Evolutionary conservation across 1,140 invertebrate species (phyloP).

Genomic region (Conus ventricosus): DNA sequence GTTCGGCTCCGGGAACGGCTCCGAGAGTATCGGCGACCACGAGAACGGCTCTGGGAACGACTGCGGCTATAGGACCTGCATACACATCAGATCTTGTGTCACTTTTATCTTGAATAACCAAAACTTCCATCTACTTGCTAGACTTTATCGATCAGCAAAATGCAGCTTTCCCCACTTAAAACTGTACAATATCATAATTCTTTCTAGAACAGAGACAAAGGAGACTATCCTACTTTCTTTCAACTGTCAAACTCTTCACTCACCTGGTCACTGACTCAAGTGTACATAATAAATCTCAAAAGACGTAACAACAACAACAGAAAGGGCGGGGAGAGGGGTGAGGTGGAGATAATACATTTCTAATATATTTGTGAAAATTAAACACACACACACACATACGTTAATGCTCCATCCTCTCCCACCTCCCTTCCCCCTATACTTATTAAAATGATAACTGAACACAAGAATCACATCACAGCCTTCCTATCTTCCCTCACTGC

Average conservation of each 20-base stretch:
- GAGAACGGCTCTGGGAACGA: conserved; percentile 29
- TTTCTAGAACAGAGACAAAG: background rate
- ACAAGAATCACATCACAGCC: no score
- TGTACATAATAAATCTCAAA: no score
- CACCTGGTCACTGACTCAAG: background rate
- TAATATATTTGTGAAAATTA: no score
- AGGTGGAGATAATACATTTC: no score
- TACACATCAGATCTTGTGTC: background rate
- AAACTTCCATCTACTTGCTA: background rate
- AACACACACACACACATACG: no score
- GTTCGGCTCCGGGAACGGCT: conserved; percentile 47
- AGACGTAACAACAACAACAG: no score
- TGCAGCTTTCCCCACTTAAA: background rate
- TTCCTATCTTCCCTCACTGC: no score
- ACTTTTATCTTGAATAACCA: background rate
- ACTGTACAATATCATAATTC: background rate
- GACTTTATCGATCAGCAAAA: background rate
- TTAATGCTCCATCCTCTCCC: no score
- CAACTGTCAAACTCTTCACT: background rate
- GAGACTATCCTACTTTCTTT: background rate
- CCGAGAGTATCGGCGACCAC: conserved; percentile 33
- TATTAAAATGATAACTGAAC: no score
- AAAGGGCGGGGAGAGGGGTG: no score
- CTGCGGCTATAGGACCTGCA: conserved; percentile 51
- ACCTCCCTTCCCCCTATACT: no score